Evolutionary conservation across 2,113 vertebrate species (phyloP).

Genomic region (Chaenogobius annularis): DNA sequence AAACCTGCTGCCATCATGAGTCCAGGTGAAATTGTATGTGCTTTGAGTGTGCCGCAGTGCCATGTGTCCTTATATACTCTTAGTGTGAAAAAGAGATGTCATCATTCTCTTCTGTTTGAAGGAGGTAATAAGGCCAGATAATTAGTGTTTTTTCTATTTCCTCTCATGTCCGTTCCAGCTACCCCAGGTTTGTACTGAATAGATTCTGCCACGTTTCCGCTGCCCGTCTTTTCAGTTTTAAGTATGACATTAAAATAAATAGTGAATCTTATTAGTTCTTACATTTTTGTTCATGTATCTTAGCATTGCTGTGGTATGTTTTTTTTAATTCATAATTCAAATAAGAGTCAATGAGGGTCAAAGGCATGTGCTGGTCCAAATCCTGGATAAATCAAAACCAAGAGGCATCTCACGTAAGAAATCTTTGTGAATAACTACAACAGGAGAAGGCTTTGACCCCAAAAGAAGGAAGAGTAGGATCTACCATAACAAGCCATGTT

Average conservation of each 20-base stretch:
- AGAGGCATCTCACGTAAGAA: neutral
- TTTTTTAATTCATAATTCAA: no score
- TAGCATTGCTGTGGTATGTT: neutral
- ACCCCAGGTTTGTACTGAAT: constrained; percentile 25
- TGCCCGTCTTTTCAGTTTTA: constrained; percentile 20
- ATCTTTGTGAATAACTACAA: neutral
- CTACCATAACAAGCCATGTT: constrained; percentile 10
- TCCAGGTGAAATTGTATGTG: constrained; percentile 56
- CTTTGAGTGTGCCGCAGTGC: constrained; percentile 31
- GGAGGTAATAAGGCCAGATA: constrained; percentile 52
- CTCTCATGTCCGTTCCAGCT: constrained; percentile 46
- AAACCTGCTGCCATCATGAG: constrained; percentile 67
- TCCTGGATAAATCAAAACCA: neutral
- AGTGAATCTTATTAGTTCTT: neutral
- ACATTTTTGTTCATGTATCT: neutral
- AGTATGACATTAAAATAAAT: neutral
- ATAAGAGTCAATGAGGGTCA: neutral
- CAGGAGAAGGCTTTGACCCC: neutral
- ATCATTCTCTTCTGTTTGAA: constrained; percentile 60
- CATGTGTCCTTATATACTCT: constrained; percentile 44
- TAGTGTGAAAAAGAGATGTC: constrained; percentile 19
- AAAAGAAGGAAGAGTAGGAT: constrained; percentile 1
- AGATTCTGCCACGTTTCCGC: constrained; percentile 26
- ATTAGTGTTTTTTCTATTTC: constrained; percentile 57
- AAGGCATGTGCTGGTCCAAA: neutral